Base-by-base conservation (phyloP, 2,113 vertebrate species). In the Peucedramus taeniatus region DNA sequence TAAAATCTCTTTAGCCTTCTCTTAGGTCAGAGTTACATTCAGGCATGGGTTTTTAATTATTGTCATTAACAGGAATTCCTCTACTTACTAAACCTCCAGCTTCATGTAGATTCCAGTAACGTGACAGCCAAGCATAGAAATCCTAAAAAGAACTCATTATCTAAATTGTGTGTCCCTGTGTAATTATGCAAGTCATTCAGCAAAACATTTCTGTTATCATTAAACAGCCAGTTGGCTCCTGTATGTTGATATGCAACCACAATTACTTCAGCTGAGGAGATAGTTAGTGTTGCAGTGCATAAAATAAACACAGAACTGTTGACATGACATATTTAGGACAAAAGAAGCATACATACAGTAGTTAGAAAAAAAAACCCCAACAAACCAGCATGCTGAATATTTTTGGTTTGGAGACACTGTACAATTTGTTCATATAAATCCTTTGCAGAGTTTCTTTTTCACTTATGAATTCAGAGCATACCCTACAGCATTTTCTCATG, bases 281-380 rank as follows among this genome's bases (percentile, higher is more conserved):
- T 72, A 60, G 47, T 91, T 79, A 74, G 28, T 59, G 39, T 85
- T 94, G 19, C 39, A 80, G 13, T 68, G 60, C 28, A 80, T 81
- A 90, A 89, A 83, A 76, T 69, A 87, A 93, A 85, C 63, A 90
- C 37, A 31, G 27, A 94, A 90, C 39, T 59, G 82, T 85, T 91
- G 83, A 84, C 49, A 61, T 95, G 90, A 94, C 83, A 71, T 92
- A 96, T 95, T 94, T 93, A 90, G 93, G 94, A 95, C 93, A 95
- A 96, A 92, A 90, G 82, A 88, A 69, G 45, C 75, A 90, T 70
- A 54, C 23, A 86, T 59, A 81, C 13, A 28, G 50, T 26, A 91
- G 74, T 80, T 65, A 83, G 27, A 1, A 27, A 64, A 78, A 35
- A 61, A 89, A 56, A 53, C n/a, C n/a, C n/a, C n/a, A 18, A 2